A percentile compares a stretch with the other conserved stretches of the same genome.
These are phyloP conservation scores for Bostrychus sinensis DNA, from an alignment of 2,113 vertebrate species.

Conservation along the genomic window DNA sequence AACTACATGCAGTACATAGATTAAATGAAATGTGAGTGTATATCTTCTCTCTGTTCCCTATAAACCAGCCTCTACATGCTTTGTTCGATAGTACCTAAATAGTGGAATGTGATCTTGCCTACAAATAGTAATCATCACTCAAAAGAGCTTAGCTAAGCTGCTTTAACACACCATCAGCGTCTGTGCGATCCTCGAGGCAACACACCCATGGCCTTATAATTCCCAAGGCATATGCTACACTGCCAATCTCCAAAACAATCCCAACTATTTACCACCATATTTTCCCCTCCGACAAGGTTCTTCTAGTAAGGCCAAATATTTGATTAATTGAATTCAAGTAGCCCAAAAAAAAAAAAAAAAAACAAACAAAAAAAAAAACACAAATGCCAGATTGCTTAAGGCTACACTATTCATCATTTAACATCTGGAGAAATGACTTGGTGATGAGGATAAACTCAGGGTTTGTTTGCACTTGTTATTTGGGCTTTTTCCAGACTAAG, in stretches of 20 bases:
- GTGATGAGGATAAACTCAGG: conserved; percentile 12
- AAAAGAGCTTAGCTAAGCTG: conserved; percentile 58
- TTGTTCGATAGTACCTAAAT: conserved; percentile 39
- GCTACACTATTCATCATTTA: conserved; percentile 17
- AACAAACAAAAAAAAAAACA: too few species aligned
- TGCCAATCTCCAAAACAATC: conserved; percentile 30
- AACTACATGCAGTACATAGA: too few species aligned
- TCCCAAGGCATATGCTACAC: conserved; percentile 14
- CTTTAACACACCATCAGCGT: conserved; percentile 57
- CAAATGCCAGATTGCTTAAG: conserved; percentile 7
- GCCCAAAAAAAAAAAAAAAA: conserved; percentile 28
- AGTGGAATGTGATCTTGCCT: conserved; percentile 46
- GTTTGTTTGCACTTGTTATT: conserved; percentile 15
- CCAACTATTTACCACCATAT: background rate
- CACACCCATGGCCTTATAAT: conserved; percentile 8
- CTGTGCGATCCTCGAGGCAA: conserved; percentile 23
- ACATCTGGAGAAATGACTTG: conserved; percentile 17
- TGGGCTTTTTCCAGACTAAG: conserved; percentile 24
- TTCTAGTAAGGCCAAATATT: conserved; percentile 17
- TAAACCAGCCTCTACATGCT: too few species aligned
- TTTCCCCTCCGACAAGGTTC: background rate
- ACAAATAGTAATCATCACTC: conserved; percentile 45
- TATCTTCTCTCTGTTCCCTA: background rate
- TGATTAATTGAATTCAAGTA: conserved; percentile 19
- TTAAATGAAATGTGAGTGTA: too few species aligned